Evolutionary conservation across 2,888 invertebrate genomes (phyloP).

Genomic region (Hecatera dysodea): DNA sequence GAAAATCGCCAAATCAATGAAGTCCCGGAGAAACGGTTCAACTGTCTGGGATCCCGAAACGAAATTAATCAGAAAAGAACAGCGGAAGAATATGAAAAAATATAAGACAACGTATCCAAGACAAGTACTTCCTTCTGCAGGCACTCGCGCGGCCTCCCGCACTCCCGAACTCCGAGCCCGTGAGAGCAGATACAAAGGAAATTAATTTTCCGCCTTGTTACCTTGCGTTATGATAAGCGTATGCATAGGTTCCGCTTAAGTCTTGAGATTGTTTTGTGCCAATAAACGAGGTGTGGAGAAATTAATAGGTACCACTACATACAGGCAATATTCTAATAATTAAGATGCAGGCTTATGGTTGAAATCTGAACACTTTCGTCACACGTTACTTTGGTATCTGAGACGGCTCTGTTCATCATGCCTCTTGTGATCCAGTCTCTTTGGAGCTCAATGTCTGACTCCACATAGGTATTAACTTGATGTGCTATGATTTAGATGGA

Average conservation of each 20-base stretch:
- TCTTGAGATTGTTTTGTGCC: slow-evolving; percentile 52
- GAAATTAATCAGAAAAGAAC: too few relatives aligned
- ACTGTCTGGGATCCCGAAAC: too few relatives aligned
- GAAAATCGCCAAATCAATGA: too few relatives aligned
- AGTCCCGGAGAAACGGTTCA: too few relatives aligned
- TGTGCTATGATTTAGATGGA: too few relatives aligned
- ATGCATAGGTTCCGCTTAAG: slow-evolving; percentile 61
- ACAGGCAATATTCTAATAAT: neutral
- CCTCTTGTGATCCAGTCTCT: too few relatives aligned
- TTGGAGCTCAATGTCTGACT: too few relatives aligned
- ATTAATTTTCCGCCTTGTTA: slow-evolving; percentile 65
- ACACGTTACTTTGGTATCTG: neutral
- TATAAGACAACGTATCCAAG: too few relatives aligned
- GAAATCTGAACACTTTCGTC: neutral
- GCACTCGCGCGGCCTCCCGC: slow-evolving; percentile 15
- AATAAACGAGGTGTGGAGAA: slow-evolving; percentile 8
- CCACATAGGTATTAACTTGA: too few relatives aligned
- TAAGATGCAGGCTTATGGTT: neutral
- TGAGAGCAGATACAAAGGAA: slow-evolving; percentile 57
- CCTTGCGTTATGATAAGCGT: slow-evolving; percentile 48
- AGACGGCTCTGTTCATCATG: neutral
- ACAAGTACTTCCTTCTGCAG: slow-evolving; percentile 5
- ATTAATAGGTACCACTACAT: neutral
- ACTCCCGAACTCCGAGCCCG: slow-evolving; percentile 1
- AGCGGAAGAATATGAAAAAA: too few relatives aligned